Evolutionary conservation across 2,888 invertebrate species (phyloP), one percentile per base, ranked within the genome.

Genomic region (Schizaphis graminum): DNA sequence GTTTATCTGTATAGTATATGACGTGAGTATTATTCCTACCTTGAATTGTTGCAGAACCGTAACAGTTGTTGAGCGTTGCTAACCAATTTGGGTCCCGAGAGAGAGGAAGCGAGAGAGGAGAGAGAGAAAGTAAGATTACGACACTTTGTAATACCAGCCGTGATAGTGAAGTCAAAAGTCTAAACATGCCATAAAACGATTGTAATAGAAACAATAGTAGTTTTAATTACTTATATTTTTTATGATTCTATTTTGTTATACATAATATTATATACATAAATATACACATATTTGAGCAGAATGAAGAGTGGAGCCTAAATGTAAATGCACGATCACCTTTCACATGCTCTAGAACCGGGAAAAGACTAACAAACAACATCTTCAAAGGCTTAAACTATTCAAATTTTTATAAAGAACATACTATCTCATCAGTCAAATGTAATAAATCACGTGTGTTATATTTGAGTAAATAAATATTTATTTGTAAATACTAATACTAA

Each of bases 181-280:
- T 67, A n/a, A 67, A 7, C 35, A 77, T 67, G n/a, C n/a, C 16
- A n/a, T 16, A n/a, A 67, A 67, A 16, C 4, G 4, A 67, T 67
- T 67, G n/a, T n/a, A 67, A 67, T 67, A 16, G n/a, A 67, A 67
- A 67, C 67, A 67, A 67, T n/a, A 67, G 13, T 67, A 35, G 35
- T 77, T 77, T 77, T 77, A 67, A 67, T n/a, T 67, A n/a, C 16
- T 67, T 67, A 67, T 61, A n/a, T n/a, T n/a, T n/a, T 67, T 67
- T 16, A n/a, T 67, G n/a, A 67, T n/a, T 67, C 13, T 67, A 16
- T 1, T 67, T n/a, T 67, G n/a, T 67, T 67, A 67, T 53, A 53
- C 5, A 21, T 53, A 53, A 67, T n/a, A 67, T 67, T 67, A 61
- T 61, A n/a, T n/a, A 61, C 10, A 28, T 28, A 61, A 13, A 47